Conservation (phyloP, 2,797 vertebrate species). For the Sebastes vulpes region DNA sequence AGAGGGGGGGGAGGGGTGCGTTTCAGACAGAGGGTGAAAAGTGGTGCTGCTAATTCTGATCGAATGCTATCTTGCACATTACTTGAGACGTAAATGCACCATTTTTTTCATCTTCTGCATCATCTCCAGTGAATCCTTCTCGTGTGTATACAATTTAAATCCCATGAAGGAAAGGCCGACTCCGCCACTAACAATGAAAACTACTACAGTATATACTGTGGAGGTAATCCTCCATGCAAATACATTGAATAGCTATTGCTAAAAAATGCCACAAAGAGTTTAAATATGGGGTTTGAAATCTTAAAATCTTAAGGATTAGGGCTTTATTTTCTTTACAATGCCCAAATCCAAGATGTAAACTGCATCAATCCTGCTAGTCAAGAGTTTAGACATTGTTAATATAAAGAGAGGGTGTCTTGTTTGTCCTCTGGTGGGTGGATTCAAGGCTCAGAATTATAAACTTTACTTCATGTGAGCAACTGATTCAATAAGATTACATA, state of each 20-base stretch:
- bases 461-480: no score
- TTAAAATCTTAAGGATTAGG: constrained; percentile 17
- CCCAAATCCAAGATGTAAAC: neutral
- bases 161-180: neutral
- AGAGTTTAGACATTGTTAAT: neutral
- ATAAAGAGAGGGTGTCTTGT: neutral
- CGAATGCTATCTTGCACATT: neutral
- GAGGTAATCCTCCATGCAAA: neutral
- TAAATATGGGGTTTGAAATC: neutral
- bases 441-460: no score
- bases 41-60: no score
- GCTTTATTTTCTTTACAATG: neutral
- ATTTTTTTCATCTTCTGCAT: neutral
- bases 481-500: neutral
- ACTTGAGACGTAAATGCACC: neutral
- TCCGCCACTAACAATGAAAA: neutral
- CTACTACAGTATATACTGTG: neutral
- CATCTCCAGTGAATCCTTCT: neutral
- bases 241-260: neutral
- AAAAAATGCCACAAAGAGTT: neutral
- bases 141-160: neutral
- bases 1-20: no score
- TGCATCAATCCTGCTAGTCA: neutral
- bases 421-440: neutral
- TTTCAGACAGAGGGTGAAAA: no score